Evolutionary conservation across 2,113 vertebrate species (phyloP), one percentile per base, ranked within the genome.

Genomic region (Arothron firmamentum): DNA sequence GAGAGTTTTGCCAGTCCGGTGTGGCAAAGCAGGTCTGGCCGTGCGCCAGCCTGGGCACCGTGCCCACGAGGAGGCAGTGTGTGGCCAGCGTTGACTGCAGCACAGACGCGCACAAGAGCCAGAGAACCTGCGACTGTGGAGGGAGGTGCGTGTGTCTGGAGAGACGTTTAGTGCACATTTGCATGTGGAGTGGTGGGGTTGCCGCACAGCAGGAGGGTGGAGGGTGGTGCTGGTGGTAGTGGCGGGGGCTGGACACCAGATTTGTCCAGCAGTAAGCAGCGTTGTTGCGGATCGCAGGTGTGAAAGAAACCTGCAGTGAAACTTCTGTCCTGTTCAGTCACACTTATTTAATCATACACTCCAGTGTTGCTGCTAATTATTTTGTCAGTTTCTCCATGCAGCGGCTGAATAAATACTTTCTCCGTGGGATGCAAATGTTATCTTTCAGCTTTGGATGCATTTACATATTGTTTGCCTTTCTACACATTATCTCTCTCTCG

Each of bases 41-140:
- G 14, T 0, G 57, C 75, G 88, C 88, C 89, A 89, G 69, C 52
- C 72, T 83, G 84, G 85, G 87, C 85, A 70, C 41, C 17, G 82
- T 86, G 89, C 87, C 89, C 86, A 89, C 81, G 65, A 84, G 88
- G 88, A 89, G 86, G 87, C 89, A 90, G 82, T 88, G 80, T 89
- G 77, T 71, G 80, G 78, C 85, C 74, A 71, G 52, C 47, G 31
- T 67, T 57, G 68, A 63, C 72, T 73, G 74, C 60, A 58, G 52
- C 74, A 75, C 49, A 54, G 59, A 72, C 67, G 23, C 59, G 61
- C 68, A 67, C 62, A 42, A 49, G 70, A 59, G 52, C 59, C 52
- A 49, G 56, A 60, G 50, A 79, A 57, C 60, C 66, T 63, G 53
- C 56, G 51, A 69, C 53, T 67, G 62, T 56, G 62, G 49, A 62